Conservation (phyloP, 2,888 invertebrate species). For the Dicyrtomina minuta region DNA sequence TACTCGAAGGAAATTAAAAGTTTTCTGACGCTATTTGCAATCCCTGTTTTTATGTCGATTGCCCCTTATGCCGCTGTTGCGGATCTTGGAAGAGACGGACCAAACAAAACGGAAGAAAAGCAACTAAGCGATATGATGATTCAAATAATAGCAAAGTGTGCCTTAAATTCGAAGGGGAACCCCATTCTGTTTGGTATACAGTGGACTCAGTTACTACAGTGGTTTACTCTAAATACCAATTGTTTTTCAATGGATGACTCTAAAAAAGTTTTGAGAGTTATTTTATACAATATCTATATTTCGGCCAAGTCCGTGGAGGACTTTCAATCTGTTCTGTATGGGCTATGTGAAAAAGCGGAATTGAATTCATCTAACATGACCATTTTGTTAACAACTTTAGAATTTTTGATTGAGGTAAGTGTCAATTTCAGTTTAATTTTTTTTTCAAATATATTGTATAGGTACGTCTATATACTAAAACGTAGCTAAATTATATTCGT, state of each 20-base stretch:
- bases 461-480: too few species aligned
- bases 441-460: too few species aligned
- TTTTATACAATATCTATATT: slow-evolving; percentile 45
- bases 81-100: not conserved
- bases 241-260: slow-evolving; percentile 18
- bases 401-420: slow-evolving; percentile 44
- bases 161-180: slow-evolving; percentile 41
- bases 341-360: slow-evolving; percentile 34
- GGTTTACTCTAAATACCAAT: slow-evolving; percentile 24
- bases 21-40: slow-evolving; percentile 32
- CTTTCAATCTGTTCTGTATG: slow-evolving; percentile 39
- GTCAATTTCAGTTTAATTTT: too few species aligned
- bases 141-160: slow-evolving; percentile 33
- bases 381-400: slow-evolving; percentile 31
- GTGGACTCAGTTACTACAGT: slow-evolving; percentile 42
- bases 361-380: slow-evolving; percentile 24
- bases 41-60: slow-evolving; percentile 14
- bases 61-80: not conserved
- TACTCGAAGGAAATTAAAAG: slow-evolving; percentile 41
- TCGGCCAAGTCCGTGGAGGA: slow-evolving; percentile 43
- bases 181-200: slow-evolving; percentile 43
- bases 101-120: not conserved
- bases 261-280: slow-evolving; percentile 30
- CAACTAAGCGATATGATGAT: not conserved
- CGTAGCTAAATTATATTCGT: too few species aligned